These are phyloP conservation scores for Carduelis carduelis DNA, from an alignment of 2,797 vertebrate genomes.

Conservation along the genomic window DNA sequence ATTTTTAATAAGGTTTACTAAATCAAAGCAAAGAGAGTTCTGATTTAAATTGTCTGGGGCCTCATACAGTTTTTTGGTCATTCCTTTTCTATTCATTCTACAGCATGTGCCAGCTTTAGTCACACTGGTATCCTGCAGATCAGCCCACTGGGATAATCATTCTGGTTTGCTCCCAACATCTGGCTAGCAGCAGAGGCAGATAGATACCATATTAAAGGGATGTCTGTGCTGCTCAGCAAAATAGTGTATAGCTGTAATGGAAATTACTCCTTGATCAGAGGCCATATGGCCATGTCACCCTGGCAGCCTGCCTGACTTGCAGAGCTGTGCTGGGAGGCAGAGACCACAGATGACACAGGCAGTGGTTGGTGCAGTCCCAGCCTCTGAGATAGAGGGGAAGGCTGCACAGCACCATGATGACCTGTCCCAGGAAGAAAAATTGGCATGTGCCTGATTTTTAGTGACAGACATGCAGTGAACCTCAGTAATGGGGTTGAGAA, in stretches of 20 bases:
- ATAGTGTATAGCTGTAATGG: neutral
- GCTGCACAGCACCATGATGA: neutral
- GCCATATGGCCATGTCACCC: neutral
- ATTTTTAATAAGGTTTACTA: neutral
- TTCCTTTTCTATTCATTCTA: neutral
- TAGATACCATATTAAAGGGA: neutral
- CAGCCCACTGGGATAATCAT: neutral
- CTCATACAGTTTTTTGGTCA: neutral
- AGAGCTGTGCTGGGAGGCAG: neutral
- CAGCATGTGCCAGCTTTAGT: neutral
- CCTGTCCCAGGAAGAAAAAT: neutral
- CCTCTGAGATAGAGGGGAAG: neutral
- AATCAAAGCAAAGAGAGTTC: neutral
- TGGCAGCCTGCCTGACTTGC: neutral
- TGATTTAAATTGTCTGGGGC: neutral
- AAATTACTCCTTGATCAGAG: neutral
- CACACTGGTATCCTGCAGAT: neutral
- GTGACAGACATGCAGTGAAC: neutral
- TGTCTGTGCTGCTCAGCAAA: constrained; percentile 10
- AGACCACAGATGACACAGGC: neutral
- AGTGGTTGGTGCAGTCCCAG: neutral
- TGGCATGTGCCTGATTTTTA: neutral
- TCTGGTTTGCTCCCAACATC: neutral
- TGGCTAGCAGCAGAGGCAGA: constrained; percentile 15
- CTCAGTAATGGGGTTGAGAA: neutral